Percentiles rank a stretch among this genome's conserved stretches.
Conservation (phyloP, 2,113 vertebrate genomes). For the Istiophorus platypterus region DNA sequence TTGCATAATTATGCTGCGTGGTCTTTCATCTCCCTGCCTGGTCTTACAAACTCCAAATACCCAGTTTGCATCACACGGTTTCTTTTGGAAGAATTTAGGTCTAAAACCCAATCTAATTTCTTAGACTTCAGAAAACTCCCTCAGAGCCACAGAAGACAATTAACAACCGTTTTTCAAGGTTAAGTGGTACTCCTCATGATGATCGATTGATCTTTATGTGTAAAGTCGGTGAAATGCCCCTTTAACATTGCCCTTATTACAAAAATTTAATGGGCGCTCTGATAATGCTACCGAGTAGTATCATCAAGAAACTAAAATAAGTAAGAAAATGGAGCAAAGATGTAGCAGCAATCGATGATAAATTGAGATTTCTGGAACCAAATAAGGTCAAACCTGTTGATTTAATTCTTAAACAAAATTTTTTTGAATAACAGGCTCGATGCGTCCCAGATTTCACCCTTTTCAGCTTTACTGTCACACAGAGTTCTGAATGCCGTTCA, state of each 20-base stretch:
- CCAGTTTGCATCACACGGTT: neutral
- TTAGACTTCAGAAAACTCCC: neutral
- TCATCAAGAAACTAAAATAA: neutral
- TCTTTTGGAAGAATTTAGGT: neutral
- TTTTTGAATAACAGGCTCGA: conserved; percentile 17
- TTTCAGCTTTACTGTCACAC: conserved; percentile 20
- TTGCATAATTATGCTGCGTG: neutral
- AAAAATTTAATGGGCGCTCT: neutral
- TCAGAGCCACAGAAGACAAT: neutral
- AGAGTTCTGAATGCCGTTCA: conserved; percentile 39
- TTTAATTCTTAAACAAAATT: neutral
- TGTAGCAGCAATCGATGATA: neutral
- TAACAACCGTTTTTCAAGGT: neutral
- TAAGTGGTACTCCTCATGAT: neutral
- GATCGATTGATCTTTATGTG: neutral
- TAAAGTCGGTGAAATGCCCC: neutral
- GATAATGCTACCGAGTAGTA: neutral
- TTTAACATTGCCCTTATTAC: neutral
- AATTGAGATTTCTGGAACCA: too few species aligned
- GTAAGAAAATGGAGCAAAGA: neutral
- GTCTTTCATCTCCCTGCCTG: neutral
- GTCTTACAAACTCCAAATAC: neutral
- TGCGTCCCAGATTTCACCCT: conserved; percentile 42
- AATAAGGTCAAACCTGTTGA: neutral
- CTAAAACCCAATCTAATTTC: neutral